Conservation (phyloP, 2,113 vertebrate genomes). For the Tachycineta bicolor region DNA sequence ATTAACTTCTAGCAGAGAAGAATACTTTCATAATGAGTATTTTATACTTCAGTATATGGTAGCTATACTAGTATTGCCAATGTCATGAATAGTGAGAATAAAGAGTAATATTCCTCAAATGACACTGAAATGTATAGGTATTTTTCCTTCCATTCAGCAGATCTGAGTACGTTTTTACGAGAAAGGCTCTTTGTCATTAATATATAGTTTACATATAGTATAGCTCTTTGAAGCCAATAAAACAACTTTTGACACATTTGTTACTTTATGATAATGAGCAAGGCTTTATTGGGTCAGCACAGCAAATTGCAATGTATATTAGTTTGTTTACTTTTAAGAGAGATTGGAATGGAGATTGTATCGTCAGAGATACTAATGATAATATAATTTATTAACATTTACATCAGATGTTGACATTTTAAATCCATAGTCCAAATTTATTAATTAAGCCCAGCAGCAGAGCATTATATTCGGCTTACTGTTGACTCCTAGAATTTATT, state of each 20-base stretch:
- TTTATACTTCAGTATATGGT: background rate
- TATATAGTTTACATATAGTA: background rate
- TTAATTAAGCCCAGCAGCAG: slow-evolving; percentile 1
- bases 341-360: background rate
- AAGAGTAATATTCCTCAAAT: background rate
- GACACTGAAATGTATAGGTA: background rate
- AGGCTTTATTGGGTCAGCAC: background rate
- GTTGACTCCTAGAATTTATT: background rate
- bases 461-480: background rate
- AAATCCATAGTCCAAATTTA: slow-evolving; percentile 5
- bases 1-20: background rate
- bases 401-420: slow-evolving; percentile 1
- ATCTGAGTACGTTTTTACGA: background rate
- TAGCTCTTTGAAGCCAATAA: background rate
- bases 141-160: background rate
- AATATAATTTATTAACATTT: background rate
- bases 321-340: background rate
- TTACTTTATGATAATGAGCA: background rate
- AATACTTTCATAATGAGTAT: background rate
- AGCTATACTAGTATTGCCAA: background rate
- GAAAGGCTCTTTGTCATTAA: background rate
- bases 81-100: background rate
- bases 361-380: background rate
- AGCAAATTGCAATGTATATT: background rate
- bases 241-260: background rate